phyloP scores from a whole-genome alignment of 2,888 invertebrate species.

The Pachycephus smyrnensis region DNA sequence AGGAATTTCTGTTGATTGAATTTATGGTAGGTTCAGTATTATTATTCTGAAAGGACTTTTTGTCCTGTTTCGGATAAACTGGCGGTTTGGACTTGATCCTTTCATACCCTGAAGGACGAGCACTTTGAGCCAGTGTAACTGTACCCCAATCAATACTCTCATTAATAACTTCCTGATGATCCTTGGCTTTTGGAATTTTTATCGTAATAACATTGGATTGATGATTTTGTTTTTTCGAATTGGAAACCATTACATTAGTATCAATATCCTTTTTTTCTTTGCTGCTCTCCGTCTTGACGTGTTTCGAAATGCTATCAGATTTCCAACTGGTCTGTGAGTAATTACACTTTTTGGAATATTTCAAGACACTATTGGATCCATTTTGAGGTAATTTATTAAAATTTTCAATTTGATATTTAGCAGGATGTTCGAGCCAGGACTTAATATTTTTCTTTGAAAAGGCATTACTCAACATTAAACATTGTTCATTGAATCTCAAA shows the following conservation, averaged over 20 bases:
- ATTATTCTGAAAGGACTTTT: constrained; percentile 4
- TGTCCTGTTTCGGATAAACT: background rate
- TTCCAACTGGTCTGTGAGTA: background rate
- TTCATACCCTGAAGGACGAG: background rate
- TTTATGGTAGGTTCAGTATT: background rate
- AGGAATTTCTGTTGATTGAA: background rate
- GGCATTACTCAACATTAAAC: background rate
- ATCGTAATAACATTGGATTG: background rate
- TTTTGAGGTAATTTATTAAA: background rate
- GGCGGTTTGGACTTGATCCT: constrained; percentile 17
- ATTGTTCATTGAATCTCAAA: background rate
- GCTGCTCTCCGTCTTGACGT: background rate
- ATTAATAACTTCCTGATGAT: background rate
- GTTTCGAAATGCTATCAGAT: background rate
- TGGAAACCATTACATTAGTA: background rate
- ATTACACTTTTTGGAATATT: background rate
- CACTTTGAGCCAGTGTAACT: background rate
- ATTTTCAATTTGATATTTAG: background rate
- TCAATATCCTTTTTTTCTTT: background rate
- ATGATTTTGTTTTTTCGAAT: background rate
- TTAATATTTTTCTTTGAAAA: background rate
- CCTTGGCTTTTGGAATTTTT: background rate
- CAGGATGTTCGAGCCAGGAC: background rate
- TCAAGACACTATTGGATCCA: background rate
- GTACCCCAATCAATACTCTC: background rate